Conservation (phyloP, 2,888 invertebrate genomes). For the Zaprionus bogoriensis region DNA sequence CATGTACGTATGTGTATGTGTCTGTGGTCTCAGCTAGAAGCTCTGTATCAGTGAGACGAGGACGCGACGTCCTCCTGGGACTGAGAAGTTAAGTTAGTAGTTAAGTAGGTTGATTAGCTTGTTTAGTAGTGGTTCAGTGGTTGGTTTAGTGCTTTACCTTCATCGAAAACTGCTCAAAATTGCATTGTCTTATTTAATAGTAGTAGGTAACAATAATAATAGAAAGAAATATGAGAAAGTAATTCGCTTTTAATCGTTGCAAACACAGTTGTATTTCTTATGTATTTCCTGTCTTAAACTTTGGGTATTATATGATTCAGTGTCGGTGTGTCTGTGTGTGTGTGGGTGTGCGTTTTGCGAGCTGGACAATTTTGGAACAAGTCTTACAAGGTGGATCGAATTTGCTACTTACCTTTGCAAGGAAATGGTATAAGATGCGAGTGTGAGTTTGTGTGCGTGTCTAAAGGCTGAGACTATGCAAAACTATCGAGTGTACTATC, state of each 20-base stretch:
- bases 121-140: conserved; percentile 65
- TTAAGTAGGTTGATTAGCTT: conserved; percentile 7
- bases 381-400: conserved; percentile 38
- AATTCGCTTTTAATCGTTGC: conserved; percentile 81
- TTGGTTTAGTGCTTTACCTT: conserved; percentile 81
- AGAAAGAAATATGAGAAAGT: conserved; percentile 83
- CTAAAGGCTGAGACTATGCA: background rate
- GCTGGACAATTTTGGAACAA: conserved; percentile 29
- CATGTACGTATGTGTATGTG: background rate
- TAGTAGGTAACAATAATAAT: conserved; percentile 75
- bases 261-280: conserved; percentile 43
- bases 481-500: background rate
- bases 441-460: conserved; percentile 4
- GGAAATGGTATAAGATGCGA: conserved; percentile 10
- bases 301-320: conserved; percentile 13
- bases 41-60: background rate
- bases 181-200: conserved; percentile 81
- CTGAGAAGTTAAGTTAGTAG: background rate
- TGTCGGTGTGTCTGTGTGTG: conserved; percentile 1
- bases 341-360: conserved; percentile 7
- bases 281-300: conserved; percentile 44
- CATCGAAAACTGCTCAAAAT: conserved; percentile 82
- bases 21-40: background rate
- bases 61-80: background rate
- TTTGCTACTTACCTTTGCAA: conserved; percentile 56